These are phyloP conservation scores for Osmoderma eremita DNA, from an alignment of 2,888 invertebrate species.

Conservation along the genomic window DNA sequence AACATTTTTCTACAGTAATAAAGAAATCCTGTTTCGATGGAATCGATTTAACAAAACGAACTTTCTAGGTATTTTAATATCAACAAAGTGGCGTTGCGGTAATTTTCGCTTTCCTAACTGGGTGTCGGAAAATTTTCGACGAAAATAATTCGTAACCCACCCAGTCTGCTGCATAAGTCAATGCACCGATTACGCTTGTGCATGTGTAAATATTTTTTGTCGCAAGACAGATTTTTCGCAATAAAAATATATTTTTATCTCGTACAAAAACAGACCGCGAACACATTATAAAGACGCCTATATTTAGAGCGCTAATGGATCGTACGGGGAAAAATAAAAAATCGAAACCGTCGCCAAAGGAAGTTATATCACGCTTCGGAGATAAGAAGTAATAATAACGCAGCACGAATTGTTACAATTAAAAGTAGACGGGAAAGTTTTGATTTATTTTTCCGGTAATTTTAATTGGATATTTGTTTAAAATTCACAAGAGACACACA, in stretches of 20 bases:
- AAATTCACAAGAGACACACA: too few relatives aligned
- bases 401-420: too few relatives aligned
- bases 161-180: conserved; percentile 21
- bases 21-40: too few relatives aligned
- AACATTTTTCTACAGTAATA: too few relatives aligned
- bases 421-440: too few relatives aligned
- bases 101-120: conserved; percentile 5
- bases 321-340: conserved; percentile 3
- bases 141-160: conserved; percentile 17
- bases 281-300: not conserved
- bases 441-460: too few relatives aligned
- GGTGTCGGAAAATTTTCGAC: conserved; percentile 16
- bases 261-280: not conserved
- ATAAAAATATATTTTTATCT: conserved; percentile 31
- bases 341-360: too few relatives aligned
- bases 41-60: too few relatives aligned
- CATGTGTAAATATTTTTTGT: conserved; percentile 25
- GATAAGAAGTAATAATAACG: too few relatives aligned
- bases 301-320: conserved; percentile 7
- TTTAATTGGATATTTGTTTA: too few relatives aligned
- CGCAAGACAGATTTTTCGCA: conserved; percentile 15
- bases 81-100: not conserved
- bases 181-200: conserved; percentile 26
- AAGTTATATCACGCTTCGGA: too few relatives aligned
- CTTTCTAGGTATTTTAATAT: too few relatives aligned